Evolutionary conservation across 1,140 invertebrate genomes (phyloP), one percentile per base, ranked within the genome.

Genomic region (Zaprionus inermis): DNA sequence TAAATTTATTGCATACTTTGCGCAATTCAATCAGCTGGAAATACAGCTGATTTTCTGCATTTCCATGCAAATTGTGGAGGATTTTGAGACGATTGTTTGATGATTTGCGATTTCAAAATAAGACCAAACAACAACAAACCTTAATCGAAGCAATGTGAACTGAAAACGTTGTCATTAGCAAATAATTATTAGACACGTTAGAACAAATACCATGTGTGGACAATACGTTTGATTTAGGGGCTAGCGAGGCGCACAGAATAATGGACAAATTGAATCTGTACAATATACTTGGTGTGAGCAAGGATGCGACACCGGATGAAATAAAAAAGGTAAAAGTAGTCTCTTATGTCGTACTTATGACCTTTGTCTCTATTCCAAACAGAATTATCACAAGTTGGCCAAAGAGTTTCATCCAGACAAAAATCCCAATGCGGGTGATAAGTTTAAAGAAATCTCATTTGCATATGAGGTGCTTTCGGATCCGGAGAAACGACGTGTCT

Each of bases 361-460:
- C 61, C 16, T 10, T 78, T 44, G n/a, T 44, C 38, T 9, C 16
- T 38, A 93, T 34, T 12, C 12, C 11, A 16, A 36, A 11, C 86
- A 97, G 96, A 95, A 95, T 77, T 97, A 97, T 92, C 94, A 96
- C 66, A 96, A 96, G 93, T 92, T 97, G 78, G 97, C 97, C 5
- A 97, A 97, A 93, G 96, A 97, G 93, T 97, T 95, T 92, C 97
- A 97, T 93, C 97, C 97, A 20, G 97, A 97, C 81, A 97, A 97
- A 91, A 97, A 97, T 92, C 94, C 94, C 3, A 95, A 95, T 74
- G 95, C 96, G 65, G 97, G 96, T 51, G 96, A 97, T 76, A 96
- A 95, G 93, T 97, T 98, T 86, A 98, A 97, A 91, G 96, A 97
- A 93, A 97, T 97, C 79, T 96, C 96, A 64, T 97, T 96, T 92